Evolutionary conservation across 2,797 vertebrate species (phyloP), one percentile per base, ranked within the genome.

Genomic region (Thripadectes ignobilis): DNA sequence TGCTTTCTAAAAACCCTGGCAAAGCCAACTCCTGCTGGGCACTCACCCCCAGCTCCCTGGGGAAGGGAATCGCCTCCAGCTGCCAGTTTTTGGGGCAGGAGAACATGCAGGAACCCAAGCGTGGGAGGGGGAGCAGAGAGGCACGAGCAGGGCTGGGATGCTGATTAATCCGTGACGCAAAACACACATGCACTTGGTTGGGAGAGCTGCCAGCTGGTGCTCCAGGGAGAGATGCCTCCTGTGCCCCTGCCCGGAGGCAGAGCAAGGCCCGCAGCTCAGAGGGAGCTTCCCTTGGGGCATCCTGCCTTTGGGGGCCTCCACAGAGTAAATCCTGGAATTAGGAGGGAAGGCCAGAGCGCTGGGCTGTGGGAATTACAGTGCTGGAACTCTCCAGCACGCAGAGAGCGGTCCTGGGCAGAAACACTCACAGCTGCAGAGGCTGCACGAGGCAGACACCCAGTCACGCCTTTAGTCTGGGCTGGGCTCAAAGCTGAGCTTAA

Each of bases 201-300:
- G 29, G 24, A 69, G 38, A 58, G 80, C 39, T 83, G 82, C 77
- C 39, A 48, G 62, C 7, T 3, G 2, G 5, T 24, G 46, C 63
- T 80, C 65, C 8, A 4, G 59, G 57, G 30, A 46, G 21, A 32
- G 76, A 49, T n/a, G 75, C 51, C 59, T 76, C 3, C 2, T 4
- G 14, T 52, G 69, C 8, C 43, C 74, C 32, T 3, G 2, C 12
- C 2, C 1, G 12, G 61, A n/a, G 22, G 20, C 32, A 34, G 59
- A 49, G 23, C 62, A 39, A 32, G 23, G 20, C 57, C 43, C 10
- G 2, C 1, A 7, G 66, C 45, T 62, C 1, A 1, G 8, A 45
- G 29, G 19, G 17, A 36, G 32, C 4, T 39, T 39, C 72, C 82
- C 4, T 0, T 0, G 2, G 41, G 65, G 20, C 18, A 29, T 4